phyloP scores from a whole-genome alignment of 2,797 vertebrate species.

The Hyperoplus immaculatus region DNA sequence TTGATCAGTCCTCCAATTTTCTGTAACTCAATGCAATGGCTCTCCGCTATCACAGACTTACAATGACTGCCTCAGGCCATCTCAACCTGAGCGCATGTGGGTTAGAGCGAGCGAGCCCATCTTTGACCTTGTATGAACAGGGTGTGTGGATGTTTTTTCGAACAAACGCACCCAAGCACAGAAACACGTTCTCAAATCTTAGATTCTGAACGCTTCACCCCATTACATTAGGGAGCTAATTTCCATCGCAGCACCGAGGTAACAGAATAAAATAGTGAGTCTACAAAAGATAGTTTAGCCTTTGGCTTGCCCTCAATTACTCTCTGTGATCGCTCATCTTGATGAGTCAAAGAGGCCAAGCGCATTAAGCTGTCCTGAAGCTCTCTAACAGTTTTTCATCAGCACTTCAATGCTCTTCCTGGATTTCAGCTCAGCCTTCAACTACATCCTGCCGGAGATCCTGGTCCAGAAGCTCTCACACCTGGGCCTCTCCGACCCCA shows the following conservation, averaged over 20 bases:
- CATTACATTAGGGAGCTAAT: slow-evolving; percentile 49
- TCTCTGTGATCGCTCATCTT: slow-evolving; percentile 64
- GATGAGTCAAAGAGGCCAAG: slow-evolving; percentile 73
- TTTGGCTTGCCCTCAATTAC: slow-evolving; percentile 76
- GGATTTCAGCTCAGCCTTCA: no score
- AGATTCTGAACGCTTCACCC: slow-evolving; percentile 36
- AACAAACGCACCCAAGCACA: background rate
- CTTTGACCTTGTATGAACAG: slow-evolving; percentile 5
- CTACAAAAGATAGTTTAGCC: slow-evolving; percentile 74
- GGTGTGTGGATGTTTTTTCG: slow-evolving; percentile 22
- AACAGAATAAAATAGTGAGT: slow-evolving; percentile 59
- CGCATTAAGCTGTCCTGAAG: slow-evolving; percentile 69
- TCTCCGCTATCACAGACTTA: slow-evolving; percentile 9
- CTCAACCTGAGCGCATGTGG: background rate
- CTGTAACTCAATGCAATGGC: background rate
- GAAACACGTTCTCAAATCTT: background rate
- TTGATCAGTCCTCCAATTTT: background rate
- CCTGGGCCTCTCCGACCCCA: no score
- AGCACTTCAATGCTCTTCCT: no score
- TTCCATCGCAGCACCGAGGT: slow-evolving; percentile 57
- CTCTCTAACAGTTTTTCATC: slow-evolving; percentile 61
- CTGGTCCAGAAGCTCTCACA: no score
- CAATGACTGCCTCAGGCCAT: slow-evolving; percentile 12
- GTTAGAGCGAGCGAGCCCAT: background rate
- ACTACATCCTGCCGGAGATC: no score